Percentiles rank a stretch among this genome's conserved stretches.
phyloP scores from a whole-genome alignment of 2,113 vertebrate genomes.

The Thinocorus orbignyianus region DNA sequence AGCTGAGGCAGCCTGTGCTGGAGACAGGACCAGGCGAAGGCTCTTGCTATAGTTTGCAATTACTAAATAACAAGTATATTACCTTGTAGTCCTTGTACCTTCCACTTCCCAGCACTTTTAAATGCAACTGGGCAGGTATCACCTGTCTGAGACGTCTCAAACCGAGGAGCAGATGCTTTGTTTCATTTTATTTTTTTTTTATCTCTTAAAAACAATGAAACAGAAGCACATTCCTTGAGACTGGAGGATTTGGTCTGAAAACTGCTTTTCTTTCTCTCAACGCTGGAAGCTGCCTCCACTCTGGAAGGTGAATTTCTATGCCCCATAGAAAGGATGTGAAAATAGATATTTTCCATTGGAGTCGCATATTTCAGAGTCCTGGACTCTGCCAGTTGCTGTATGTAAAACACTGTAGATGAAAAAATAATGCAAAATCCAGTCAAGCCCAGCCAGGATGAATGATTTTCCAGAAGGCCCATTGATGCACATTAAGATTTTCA shows the following conservation, averaged over 20 bases:
- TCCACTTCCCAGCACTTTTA: neutral
- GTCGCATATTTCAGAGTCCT: neutral
- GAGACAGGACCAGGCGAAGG: neutral
- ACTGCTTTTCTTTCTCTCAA: neutral
- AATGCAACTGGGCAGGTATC: neutral
- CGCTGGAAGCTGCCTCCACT: neutral
- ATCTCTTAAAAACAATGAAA: neutral
- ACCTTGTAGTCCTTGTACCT: neutral
- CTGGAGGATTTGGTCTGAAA: neutral
- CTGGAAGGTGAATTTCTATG: neutral
- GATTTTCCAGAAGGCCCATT: neutral
- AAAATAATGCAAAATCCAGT: slow-evolving; percentile 22
- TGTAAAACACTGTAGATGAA: neutral
- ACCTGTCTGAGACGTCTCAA: neutral
- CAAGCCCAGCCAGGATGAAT: neutral
- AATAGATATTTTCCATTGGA: neutral
- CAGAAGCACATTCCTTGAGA: neutral
- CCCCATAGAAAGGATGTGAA: neutral
- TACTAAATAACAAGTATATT: neutral
- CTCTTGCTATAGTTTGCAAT: neutral
- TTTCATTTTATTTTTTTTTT: neutral
- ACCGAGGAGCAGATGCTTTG: neutral
- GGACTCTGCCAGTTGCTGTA: neutral
- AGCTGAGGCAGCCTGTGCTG: neutral
- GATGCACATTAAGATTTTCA: neutral